These are phyloP conservation scores for Sylvilagus floridanus DNA, from an alignment of 2,797 vertebrate species.

Conservation along the genomic window DNA sequence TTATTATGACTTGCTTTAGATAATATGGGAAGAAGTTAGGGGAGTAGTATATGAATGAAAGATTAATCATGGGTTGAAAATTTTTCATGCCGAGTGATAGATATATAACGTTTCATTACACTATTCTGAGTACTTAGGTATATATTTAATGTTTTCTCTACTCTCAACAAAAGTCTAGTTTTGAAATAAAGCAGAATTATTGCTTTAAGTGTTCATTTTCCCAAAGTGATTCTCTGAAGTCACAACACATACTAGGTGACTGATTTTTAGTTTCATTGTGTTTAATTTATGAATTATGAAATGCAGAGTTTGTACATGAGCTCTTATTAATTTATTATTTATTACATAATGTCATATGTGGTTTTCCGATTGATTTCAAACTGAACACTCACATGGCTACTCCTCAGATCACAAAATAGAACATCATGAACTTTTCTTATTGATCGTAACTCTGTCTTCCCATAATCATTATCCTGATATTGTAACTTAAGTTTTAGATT, in stretches of 20 bases:
- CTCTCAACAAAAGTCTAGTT: background rate
- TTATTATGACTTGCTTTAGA: background rate
- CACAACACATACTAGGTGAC: background rate
- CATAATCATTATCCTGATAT: background rate
- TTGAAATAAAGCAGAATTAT: background rate
- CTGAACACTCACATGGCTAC: background rate
- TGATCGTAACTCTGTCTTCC: background rate
- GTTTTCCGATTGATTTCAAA: background rate
- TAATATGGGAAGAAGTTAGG: background rate
- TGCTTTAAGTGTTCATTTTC: background rate
- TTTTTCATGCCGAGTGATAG: background rate
- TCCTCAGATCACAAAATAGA: background rate
- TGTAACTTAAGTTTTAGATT: background rate
- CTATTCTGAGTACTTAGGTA: background rate
- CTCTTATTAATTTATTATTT: background rate
- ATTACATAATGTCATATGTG: background rate
- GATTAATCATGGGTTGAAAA: background rate
- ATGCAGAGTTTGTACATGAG: background rate
- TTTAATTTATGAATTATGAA: background rate
- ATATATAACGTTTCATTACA: background rate
- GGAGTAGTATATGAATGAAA: background rate
- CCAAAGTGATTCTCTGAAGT: background rate
- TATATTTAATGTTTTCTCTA: background rate
- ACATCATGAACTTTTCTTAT: background rate
- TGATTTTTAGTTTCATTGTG: background rate